These are phyloP conservation scores for Scophthalmus maximus DNA, from an alignment of 2,113 vertebrate genomes.

Conservation along the genomic window DNA sequence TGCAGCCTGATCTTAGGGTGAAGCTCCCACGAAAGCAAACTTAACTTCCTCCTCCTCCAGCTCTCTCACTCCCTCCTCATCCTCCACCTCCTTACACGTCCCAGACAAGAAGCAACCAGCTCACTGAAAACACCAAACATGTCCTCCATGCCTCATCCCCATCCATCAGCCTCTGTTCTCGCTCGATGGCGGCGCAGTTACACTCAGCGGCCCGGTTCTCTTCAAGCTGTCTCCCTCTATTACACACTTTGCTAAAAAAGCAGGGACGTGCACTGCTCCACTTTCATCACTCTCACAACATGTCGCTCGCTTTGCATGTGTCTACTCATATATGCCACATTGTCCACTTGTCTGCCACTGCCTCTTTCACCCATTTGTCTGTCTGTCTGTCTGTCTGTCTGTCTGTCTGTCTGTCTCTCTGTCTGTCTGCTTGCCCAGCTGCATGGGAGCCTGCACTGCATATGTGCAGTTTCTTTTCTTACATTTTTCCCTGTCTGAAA, in stretches of 20 bases:
- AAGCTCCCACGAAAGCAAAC: slow-evolving; percentile 77
- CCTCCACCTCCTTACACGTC: slow-evolving; percentile 19
- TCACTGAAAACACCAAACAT: slow-evolving; percentile 37
- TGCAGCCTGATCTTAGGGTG: slow-evolving; percentile 98
- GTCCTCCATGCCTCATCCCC: slow-evolving; percentile 41
- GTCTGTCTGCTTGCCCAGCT: slow-evolving; percentile 63
- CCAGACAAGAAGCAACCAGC: slow-evolving; percentile 18
- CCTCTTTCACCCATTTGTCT: slow-evolving; percentile 43
- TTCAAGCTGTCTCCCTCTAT: too few species aligned
- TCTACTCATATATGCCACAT: slow-evolving; percentile 73
- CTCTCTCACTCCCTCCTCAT: slow-evolving; percentile 45
- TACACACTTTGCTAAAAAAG: slow-evolving; percentile 1
- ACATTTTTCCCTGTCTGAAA: slow-evolving; percentile 22
- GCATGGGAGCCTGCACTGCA: slow-evolving; percentile 79
- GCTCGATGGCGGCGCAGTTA: too few species aligned
- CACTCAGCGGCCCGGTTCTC: too few species aligned
- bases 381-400: too few species aligned
- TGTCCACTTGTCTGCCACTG: slow-evolving; percentile 38
- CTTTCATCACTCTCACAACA: slow-evolving; percentile 56
- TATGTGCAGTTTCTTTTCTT: slow-evolving; percentile 58
- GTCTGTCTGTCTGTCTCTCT: slow-evolving; percentile 46
- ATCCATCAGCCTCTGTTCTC: slow-evolving; percentile 21
- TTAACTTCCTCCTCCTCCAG: slow-evolving; percentile 44
- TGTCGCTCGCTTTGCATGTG: slow-evolving; percentile 77
- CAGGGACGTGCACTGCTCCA: slow-evolving; percentile 23